Evolutionary conservation across 2,888 invertebrate genomes (phyloP).

Genomic region (Pyrochroa serraticornis): DNA sequence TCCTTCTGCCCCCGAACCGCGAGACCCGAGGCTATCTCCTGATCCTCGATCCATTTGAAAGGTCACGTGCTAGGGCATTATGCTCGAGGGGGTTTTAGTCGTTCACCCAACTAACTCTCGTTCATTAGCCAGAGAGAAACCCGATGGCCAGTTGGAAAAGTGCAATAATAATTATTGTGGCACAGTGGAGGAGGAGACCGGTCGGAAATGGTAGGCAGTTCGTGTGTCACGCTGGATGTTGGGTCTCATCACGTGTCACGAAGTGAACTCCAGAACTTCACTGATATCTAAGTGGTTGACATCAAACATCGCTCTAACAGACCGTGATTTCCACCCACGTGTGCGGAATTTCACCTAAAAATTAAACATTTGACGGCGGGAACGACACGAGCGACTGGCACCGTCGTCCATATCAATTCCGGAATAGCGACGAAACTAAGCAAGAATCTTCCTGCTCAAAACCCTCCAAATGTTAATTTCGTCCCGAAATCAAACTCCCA

Average conservation of each 20-base stretch:
- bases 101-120: neutral
- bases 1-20: neutral
- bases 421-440: too few species aligned
- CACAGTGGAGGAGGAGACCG: slow-evolving; percentile 20
- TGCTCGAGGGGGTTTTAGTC: slow-evolving; percentile 4
- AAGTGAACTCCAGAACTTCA: slow-evolving; percentile 49
- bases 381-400: too few species aligned
- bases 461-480: too few species aligned
- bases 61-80: slow-evolving; percentile 37
- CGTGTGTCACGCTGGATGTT: slow-evolving; percentile 53
- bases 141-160: neutral
- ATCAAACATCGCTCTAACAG: slow-evolving; percentile 51
- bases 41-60: slow-evolving; percentile 39
- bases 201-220: slow-evolving; percentile 46
- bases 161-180: neutral
- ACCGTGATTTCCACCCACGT: slow-evolving; percentile 53
- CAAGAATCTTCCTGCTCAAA: too few species aligned
- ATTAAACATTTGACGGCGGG: neutral
- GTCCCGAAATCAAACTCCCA: too few species aligned
- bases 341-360: slow-evolving; percentile 24
- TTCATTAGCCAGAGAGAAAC: neutral
- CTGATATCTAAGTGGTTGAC: slow-evolving; percentile 53
- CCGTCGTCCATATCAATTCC: too few species aligned
- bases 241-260: slow-evolving; percentile 55
- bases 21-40: slow-evolving; percentile 33